These are phyloP conservation scores for Andrena flavipes DNA, from an alignment of 2,888 invertebrate species.

Conservation along the genomic window DNA sequence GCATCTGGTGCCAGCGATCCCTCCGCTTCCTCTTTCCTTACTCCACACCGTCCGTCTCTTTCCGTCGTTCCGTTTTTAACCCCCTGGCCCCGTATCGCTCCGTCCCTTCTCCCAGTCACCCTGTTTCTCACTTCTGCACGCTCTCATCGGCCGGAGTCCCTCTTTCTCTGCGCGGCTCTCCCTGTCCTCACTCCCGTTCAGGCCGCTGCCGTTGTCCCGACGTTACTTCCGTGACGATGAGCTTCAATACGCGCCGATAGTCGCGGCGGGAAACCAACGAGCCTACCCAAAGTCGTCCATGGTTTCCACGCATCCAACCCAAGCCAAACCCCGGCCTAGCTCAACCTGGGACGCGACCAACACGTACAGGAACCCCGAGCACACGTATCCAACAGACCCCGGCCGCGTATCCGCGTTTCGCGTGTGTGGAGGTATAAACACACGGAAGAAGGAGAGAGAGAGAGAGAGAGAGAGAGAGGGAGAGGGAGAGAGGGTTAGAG, in stretches of 20 bases:
- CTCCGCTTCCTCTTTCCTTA: constrained; percentile 62
- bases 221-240: constrained; percentile 85
- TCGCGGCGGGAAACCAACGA: constrained; percentile 84
- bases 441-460: constrained; percentile 13
- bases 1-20: constrained; percentile 75
- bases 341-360: constrained; percentile 70
- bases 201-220: constrained; percentile 83
- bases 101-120: constrained; percentile 48
- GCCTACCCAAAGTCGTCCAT: constrained; percentile 84
- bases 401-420: constrained; percentile 28
- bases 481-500: neutral
- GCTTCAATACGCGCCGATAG: constrained; percentile 84
- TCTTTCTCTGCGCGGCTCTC: constrained; percentile 50
- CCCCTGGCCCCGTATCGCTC: constrained; percentile 56
- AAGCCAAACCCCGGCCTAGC: constrained; percentile 74
- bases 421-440: constrained; percentile 50
- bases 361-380: constrained; percentile 52
- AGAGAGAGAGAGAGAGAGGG: neutral
- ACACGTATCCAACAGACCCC: constrained; percentile 25
- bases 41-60: constrained; percentile 53
- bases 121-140: neutral
- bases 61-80: constrained; percentile 50
- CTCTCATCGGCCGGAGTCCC: constrained; percentile 25
- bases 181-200: constrained; percentile 76
- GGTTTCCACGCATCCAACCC: constrained; percentile 81